Percentiles rank a stretch among this genome's conserved stretches.
Evolutionary conservation across 2,888 invertebrate genomes (phyloP).

Genomic region (Scaptomyza polygonia): DNA sequence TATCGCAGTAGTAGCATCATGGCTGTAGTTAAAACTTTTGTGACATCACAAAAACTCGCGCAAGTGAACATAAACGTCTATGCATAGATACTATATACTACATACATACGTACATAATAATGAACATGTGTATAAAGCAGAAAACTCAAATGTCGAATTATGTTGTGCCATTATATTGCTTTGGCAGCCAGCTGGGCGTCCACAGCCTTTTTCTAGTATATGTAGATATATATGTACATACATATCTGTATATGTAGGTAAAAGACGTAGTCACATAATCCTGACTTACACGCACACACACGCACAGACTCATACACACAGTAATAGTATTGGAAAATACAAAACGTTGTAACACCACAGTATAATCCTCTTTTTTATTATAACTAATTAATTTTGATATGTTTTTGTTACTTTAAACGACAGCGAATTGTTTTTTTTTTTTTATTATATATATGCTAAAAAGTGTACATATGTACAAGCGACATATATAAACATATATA

Average conservation of each 20-base stretch:
- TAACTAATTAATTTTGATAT: constrained; percentile 38
- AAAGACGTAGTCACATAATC: constrained; percentile 61
- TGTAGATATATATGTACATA: constrained; percentile 27
- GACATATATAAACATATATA: constrained; percentile 51
- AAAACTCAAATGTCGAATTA: constrained; percentile 46
- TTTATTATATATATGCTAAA: constrained; percentile 25
- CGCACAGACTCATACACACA: constrained; percentile 29
- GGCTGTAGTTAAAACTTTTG: constrained; percentile 20
- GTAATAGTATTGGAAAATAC: constrained; percentile 7
- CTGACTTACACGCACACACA: constrained; percentile 32
- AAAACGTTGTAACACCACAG: constrained; percentile 23
- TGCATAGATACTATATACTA: too few species aligned
- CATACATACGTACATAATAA: too few species aligned
- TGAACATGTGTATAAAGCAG: constrained; percentile 1
- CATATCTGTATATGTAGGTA: too few species aligned
- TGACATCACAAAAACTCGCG: constrained; percentile 15
- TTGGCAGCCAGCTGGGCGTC: constrained; percentile 68
- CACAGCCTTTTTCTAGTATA: constrained; percentile 17
- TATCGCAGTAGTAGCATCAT: background rate
- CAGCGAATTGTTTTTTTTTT: constrained; percentile 19
- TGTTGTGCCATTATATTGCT: constrained; percentile 42
- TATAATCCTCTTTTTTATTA: constrained; percentile 38
- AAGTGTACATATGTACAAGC: constrained; percentile 26
- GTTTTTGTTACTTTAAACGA: constrained; percentile 2
- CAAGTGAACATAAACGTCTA: constrained; percentile 12